Base-by-base conservation (phyloP, 2,113 vertebrate genomes). In the Callionymus lyra region DNA sequence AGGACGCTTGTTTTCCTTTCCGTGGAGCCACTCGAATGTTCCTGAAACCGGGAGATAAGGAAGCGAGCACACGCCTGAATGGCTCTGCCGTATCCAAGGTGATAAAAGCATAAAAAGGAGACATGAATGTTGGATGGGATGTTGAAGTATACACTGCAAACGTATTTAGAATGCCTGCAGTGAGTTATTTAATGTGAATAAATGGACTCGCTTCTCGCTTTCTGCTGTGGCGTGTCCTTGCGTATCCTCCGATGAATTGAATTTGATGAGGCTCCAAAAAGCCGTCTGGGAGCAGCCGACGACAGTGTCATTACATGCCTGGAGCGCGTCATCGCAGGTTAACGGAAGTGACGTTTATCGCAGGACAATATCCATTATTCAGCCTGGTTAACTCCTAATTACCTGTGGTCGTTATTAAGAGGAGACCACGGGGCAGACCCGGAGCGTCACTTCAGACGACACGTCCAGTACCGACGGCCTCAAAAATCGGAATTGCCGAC, bases 31-130 rank as follows among this genome's bases (percentile, higher is more conserved):
- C 9, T 38, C n/a, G 58, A 63, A 68, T 70, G 63, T 76, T 61
- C 62, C 53, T 59, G 38, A 54, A 69, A 43, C 52, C 65, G 74
- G 70, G 74, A 71, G 76, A 53, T 71, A 51, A 62, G 58, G 54
- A 42, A 44, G 56, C 27, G 41, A 19, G 37, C 13, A 37, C 70
- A 77, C 56, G 82, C 64, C 79, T 65, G 80, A 68, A 65, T 79
- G 79, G 51, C 27, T 59, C 47, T n/a, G 56, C 21, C 45, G 47
- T 59, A 82, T 84, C 72, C 76, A 49, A 80, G 79, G 83, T 86
- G 84, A 83, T 85, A 85, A 85, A 86, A 87, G 84, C 82, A 83
- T 81, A 74, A 81, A 80, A 84, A 83, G 77, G 72, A 61, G 71
- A 69, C 80, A 82, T 82, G 71, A 86, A 85, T 85, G 76, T 83